These are phyloP conservation scores for Sesamia inferens DNA, from an alignment of 2,888 invertebrate species.

Conservation along the genomic window DNA sequence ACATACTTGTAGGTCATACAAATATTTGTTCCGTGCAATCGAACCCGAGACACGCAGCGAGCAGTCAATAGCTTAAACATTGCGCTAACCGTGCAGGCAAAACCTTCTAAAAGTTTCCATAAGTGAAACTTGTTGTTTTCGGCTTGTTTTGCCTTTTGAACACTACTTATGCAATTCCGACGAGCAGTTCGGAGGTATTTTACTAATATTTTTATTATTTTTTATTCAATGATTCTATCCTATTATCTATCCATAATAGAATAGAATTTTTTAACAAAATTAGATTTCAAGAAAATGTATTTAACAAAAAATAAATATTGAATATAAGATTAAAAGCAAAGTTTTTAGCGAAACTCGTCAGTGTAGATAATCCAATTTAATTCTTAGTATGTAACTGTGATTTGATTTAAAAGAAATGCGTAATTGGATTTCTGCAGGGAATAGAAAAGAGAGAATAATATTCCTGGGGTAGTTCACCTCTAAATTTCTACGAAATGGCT, in stretches of 20 bases:
- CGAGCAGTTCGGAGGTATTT: background rate
- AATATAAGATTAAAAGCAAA: constrained; percentile 7
- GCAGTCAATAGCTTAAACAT: no score
- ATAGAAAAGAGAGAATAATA: background rate
- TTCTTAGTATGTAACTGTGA: constrained; percentile 10
- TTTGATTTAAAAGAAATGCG: constrained; percentile 13
- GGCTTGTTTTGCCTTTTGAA: background rate
- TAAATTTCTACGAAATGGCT: background rate
- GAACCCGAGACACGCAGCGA: no score
- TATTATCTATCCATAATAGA: background rate
- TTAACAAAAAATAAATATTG: background rate
- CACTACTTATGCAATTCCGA: background rate
- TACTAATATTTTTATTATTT: background rate
- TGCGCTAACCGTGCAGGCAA: no score
- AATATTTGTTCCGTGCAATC: no score
- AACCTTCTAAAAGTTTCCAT: no score
- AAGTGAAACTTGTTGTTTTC: no score
- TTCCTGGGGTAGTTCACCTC: background rate
- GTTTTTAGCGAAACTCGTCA: background rate
- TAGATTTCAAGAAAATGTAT: background rate
- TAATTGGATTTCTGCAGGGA: constrained; percentile 12
- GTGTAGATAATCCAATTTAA: constrained; percentile 9
- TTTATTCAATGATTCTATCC: background rate
- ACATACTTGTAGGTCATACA: no score
- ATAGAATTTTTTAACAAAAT: background rate